A percentile compares a stretch with the other conserved stretches of the same genome.
phyloP scores from a whole-genome alignment of 2,797 vertebrate species.

The Graptemys geographica region DNA sequence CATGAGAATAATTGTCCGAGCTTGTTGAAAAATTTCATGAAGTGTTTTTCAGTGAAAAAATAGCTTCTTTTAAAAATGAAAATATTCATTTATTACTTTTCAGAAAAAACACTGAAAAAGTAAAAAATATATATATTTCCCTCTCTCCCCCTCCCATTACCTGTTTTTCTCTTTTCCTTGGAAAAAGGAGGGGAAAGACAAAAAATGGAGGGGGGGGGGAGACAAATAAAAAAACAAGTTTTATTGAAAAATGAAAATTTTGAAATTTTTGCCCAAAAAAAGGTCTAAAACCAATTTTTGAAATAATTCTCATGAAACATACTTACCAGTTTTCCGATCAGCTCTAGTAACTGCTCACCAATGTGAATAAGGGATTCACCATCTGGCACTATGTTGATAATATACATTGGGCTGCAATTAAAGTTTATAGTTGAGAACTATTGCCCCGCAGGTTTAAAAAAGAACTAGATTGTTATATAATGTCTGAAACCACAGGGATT shows the following conservation, averaged over 20 bases:
- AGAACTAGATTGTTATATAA: background rate
- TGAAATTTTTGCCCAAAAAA: background rate
- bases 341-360: background rate
- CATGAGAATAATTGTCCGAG: background rate
- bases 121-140: background rate
- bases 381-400: background rate
- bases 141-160: background rate
- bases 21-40: background rate
- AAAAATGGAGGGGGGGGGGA: background rate
- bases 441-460: background rate
- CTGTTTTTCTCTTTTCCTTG: background rate
- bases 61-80: background rate
- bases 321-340: background rate
- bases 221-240: background rate
- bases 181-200: background rate
- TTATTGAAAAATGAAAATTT: background rate
- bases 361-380: background rate
- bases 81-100: background rate
- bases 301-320: background rate
- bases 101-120: background rate
- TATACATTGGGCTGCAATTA: background rate
- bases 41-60: background rate
- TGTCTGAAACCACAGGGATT: background rate
- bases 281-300: background rate
- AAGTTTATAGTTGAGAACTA: background rate